A percentile compares a stretch with the other conserved stretches of the same genome.
These are phyloP conservation scores for Orthosia incerta DNA, from an alignment of 2,888 invertebrate genomes.

Conservation along the genomic window DNA sequence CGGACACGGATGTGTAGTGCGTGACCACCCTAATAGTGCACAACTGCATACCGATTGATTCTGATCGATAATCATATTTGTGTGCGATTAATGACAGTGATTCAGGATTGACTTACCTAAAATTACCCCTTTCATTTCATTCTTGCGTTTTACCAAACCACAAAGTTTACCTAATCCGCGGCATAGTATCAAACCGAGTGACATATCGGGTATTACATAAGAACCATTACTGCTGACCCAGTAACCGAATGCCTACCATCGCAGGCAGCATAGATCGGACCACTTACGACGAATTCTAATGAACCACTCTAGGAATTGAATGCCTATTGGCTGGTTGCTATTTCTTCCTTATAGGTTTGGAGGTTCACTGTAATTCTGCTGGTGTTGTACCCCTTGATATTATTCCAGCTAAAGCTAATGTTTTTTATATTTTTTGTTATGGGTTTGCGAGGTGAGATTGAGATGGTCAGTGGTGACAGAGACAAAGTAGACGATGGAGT, in stretches of 20 bases:
- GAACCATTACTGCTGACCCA: slow-evolving; percentile 39
- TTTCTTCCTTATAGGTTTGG: slow-evolving; percentile 31
- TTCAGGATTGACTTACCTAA: background rate
- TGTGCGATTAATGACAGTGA: no score
- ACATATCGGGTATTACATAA: slow-evolving; percentile 33
- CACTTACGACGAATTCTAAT: slow-evolving; percentile 49
- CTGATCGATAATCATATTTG: background rate
- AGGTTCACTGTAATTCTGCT: background rate
- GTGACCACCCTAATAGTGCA: no score
- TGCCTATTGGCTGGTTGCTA: background rate
- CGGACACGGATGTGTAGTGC: no score
- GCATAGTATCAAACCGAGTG: background rate
- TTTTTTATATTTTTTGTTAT: no score
- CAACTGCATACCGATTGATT: no score
- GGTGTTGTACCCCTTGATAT: background rate
- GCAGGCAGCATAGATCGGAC: slow-evolving; percentile 18
- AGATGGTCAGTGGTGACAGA: no score
- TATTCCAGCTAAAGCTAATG: background rate
- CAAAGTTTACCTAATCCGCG: slow-evolving; percentile 10
- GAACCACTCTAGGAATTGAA: slow-evolving; percentile 10
- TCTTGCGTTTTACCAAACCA: background rate
- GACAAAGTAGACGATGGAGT: no score
- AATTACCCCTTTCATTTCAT: background rate
- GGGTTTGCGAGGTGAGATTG: no score
- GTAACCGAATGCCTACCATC: slow-evolving; percentile 51